phyloP scores from a whole-genome alignment of 2,797 vertebrate species.

The Cryptoblepharus egeriae region DNA sequence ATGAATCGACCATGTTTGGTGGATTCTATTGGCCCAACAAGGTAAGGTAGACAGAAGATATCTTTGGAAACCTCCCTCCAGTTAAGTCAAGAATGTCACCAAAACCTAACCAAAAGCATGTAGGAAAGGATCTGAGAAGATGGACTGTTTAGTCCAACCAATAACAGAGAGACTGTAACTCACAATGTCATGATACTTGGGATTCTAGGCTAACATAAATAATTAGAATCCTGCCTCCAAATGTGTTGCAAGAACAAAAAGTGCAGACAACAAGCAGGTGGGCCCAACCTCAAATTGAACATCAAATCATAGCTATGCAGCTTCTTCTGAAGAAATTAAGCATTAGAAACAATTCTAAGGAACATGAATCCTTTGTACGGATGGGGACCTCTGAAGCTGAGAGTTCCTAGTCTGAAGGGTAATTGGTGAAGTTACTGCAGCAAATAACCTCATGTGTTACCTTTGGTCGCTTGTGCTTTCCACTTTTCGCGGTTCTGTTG shows the following conservation, averaged over 20 bases:
- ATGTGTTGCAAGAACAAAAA: background rate
- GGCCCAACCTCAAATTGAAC: background rate
- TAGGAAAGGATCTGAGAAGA: no score
- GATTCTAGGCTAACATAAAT: background rate
- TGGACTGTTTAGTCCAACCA: no score
- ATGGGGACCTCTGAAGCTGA: background rate
- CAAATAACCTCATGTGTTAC: conserved; percentile 70
- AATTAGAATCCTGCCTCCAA: background rate
- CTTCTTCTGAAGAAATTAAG: background rate
- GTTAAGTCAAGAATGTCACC: no score
- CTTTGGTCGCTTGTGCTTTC: conserved; percentile 89
- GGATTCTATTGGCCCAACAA: no score
- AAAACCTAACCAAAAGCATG: no score
- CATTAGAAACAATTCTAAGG: background rate
- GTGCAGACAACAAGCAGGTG: background rate
- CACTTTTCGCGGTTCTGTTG: conserved; percentile 90
- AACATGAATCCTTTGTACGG: background rate
- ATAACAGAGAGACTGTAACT: no score
- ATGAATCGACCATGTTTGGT: no score
- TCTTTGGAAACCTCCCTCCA: no score
- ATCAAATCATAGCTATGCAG: background rate
- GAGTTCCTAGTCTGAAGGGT: no score
- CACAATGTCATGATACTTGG: no score
- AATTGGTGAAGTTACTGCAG: no score
- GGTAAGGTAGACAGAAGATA: no score